Percentiles rank a stretch among this genome's conserved stretches.
phyloP scores from a whole-genome alignment of 2,888 invertebrate genomes.

The Tachina fera region DNA sequence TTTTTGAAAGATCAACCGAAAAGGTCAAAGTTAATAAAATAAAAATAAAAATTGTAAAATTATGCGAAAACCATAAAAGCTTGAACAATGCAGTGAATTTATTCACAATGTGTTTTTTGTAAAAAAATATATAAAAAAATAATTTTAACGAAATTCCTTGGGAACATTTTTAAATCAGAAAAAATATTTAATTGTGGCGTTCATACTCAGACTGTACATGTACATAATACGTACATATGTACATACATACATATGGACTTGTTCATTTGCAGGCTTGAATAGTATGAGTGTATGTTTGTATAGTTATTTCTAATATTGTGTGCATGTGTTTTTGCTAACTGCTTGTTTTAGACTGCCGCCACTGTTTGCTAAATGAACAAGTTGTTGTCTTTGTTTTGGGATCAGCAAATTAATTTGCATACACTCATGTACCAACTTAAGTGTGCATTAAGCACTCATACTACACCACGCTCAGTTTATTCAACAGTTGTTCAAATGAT shows the following conservation, averaged over 20 bases:
- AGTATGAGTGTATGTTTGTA: not conserved
- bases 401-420: constrained; percentile 59
- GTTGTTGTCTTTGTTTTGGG: constrained; percentile 30
- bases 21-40: constrained; percentile 69
- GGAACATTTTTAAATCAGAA: constrained; percentile 24
- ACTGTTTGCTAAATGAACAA: not conserved
- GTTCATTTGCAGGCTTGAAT: not conserved
- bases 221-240: not conserved
- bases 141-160: constrained; percentile 29
- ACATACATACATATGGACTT: constrained; percentile 4
- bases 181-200: not conserved
- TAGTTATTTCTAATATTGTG: not conserved
- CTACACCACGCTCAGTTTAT: not conserved
- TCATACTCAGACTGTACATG: not conserved
- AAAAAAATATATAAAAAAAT: constrained; percentile 9
- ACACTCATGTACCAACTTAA: constrained; percentile 2
- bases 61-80: constrained; percentile 10
- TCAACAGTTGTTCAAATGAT: constrained; percentile 45
- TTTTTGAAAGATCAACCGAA: constrained; percentile 42
- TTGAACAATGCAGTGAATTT: constrained; percentile 35
- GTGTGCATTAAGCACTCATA: not conserved
- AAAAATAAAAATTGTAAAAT: not conserved
- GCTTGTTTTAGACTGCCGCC: not conserved
- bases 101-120: not conserved
- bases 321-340: not conserved